Conservation (phyloP, 37 sponge, comb jelly and placozoan genomes). For the Hormiphora californensis region DNA sequence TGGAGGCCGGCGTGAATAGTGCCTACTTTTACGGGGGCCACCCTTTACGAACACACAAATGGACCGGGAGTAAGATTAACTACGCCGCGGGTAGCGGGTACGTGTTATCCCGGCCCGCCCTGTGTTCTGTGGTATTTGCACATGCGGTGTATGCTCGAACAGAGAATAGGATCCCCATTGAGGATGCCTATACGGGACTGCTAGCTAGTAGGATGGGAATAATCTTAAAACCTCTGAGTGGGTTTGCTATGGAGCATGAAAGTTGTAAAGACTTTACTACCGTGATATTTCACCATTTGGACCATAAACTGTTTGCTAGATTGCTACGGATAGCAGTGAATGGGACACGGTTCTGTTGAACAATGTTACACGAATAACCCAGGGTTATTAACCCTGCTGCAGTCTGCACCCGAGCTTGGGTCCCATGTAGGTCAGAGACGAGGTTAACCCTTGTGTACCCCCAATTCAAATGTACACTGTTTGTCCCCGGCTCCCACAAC, state of each 20-base stretch:
- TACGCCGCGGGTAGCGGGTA: conserved; percentile 25
- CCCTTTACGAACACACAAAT: not conserved
- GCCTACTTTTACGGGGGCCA: not conserved
- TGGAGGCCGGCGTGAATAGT: not conserved
- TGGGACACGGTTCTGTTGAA: conserved; percentile 22
- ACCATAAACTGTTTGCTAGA: not conserved
- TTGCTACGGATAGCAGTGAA: not conserved
- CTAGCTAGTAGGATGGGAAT: not conserved
- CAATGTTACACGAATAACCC: too few species aligned
- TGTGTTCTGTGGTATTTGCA: conserved; percentile 13
- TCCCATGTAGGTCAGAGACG: too few species aligned
- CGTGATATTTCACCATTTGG: not conserved
- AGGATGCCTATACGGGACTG: conserved; percentile 24
- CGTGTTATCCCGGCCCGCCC: not conserved
- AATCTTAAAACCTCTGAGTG: not conserved
- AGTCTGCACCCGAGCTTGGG: too few species aligned
- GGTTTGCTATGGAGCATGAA: conserved; percentile 27
- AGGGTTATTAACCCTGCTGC: too few species aligned
- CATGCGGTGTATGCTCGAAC: not conserved
- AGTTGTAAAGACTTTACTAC: conserved; percentile 30
- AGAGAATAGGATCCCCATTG: not conserved
- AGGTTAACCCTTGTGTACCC: too few species aligned
- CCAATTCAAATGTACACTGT: too few species aligned
- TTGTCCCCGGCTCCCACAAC: too few species aligned
- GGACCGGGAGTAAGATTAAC: not conserved